These are phyloP conservation scores for Molossus alvarezi DNA, from an alignment of 2,797 vertebrate species.

Conservation along the genomic window DNA sequence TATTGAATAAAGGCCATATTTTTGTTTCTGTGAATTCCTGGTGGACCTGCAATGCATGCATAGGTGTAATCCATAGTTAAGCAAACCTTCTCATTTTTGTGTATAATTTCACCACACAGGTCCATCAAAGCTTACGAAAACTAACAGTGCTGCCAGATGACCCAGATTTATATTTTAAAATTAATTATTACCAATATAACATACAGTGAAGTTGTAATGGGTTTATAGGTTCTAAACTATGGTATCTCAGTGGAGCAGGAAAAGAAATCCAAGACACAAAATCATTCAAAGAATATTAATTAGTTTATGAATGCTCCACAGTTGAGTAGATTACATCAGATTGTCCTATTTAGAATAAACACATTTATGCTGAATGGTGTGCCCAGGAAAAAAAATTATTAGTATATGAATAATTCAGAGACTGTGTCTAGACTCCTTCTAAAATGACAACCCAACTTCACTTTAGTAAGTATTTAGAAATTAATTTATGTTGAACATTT, in stretches of 20 bases:
- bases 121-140: neutral
- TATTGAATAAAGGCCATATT: neutral
- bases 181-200: neutral
- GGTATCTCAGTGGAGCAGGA: neutral
- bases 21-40: neutral
- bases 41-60: neutral
- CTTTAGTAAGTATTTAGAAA: neutral
- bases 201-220: neutral
- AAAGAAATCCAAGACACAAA: neutral
- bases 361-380: neutral
- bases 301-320: neutral
- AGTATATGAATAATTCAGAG: neutral
- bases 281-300: neutral
- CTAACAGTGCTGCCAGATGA: neutral
- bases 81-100: neutral
- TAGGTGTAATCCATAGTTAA: neutral
- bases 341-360: neutral
- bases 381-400: neutral
- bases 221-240: neutral
- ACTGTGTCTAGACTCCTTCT: neutral
- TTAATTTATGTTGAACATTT: neutral
- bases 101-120: neutral
- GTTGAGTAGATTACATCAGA: conserved; percentile 23
- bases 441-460: neutral
- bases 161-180: neutral